Evolutionary conservation across 2,113 vertebrate species (phyloP), one percentile per base, ranked within the genome.

Genomic region (Zosterops japonicus): DNA sequence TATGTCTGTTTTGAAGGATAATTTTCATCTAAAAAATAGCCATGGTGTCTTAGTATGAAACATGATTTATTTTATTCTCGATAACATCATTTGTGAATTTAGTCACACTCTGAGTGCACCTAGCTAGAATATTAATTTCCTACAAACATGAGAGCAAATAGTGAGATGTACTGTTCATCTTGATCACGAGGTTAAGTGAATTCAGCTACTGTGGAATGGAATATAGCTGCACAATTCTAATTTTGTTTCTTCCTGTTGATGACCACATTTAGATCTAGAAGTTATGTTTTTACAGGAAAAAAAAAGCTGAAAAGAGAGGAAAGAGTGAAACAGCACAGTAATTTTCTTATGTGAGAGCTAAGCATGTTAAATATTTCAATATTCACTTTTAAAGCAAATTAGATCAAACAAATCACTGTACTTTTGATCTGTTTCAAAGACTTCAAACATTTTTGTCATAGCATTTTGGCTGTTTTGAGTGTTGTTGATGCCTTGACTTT

Each of bases 351-450:
- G 25, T 80, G 72, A 68, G 47, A 90, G 36, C 72, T 74, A 86
- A 94, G 71, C 71, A 16, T 50, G 35, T 78, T 90, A 89, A 93
- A 89, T 95, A 94, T 78, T 93, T 95, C 69, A 92, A 8, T 92
- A 86, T 65, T 72, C 85, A 53, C 79, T 97, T 95, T 93, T 92
- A 90, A 90, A 83, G 56, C 39, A 96, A 90, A 95, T 93, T 93
- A 94, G 76, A 92, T 97, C 83, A 96, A 95, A 90, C 61, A 94
- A 93, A 90, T 93, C 82, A 39, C 60, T 71, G 9, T 63, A 92
- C 86, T 93, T 97, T 95, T 92, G 83, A 97, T 97, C 91, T 94
- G 24, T 95, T 96, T 97, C 89, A 96, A 95, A 89, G 89, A 24
- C 80, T 90, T 70, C 89, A 87, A 42, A 86, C 39, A 3, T 35